phyloP scores from a whole-genome alignment of 2,888 invertebrate genomes.

The Norana najaformis region DNA sequence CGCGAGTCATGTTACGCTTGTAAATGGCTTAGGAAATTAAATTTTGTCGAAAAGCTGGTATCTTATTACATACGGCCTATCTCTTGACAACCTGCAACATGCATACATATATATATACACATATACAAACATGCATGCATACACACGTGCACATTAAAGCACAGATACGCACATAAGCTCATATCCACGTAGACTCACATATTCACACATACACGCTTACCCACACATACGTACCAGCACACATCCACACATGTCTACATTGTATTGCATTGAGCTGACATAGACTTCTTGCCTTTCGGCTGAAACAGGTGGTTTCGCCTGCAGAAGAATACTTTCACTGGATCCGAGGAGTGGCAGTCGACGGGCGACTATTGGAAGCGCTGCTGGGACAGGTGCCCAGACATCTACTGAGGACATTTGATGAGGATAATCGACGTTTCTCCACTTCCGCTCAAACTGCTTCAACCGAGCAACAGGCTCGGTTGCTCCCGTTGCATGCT shows the following conservation, averaged over 20 bases:
- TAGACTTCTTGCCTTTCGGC: not conserved
- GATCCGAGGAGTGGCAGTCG: constrained; percentile 84
- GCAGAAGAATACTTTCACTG: constrained; percentile 76
- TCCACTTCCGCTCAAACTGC: not conserved
- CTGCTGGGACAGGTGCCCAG: constrained; percentile 74
- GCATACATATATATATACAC: too few relatives aligned
- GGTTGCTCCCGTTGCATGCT: not conserved
- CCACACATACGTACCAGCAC: not conserved
- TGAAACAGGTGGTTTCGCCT: constrained; percentile 79
- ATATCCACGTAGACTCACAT: too few relatives aligned
- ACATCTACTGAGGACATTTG: constrained; percentile 70
- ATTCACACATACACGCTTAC: too few relatives aligned
- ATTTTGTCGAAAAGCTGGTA: too few relatives aligned
- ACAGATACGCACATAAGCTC: too few relatives aligned
- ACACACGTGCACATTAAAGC: too few relatives aligned
- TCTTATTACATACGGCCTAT: too few relatives aligned
- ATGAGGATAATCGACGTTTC: not conserved
- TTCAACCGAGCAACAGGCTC: not conserved
- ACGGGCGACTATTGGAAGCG: constrained; percentile 84
- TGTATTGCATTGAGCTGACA: too few relatives aligned
- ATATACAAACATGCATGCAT: too few relatives aligned
- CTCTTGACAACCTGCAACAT: too few relatives aligned
- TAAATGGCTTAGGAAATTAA: too few relatives aligned
- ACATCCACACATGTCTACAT: not conserved
- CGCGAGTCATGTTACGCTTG: too few relatives aligned